Conservation (phyloP, 1,140 invertebrate genomes). For the Lycorma delicatula region DNA sequence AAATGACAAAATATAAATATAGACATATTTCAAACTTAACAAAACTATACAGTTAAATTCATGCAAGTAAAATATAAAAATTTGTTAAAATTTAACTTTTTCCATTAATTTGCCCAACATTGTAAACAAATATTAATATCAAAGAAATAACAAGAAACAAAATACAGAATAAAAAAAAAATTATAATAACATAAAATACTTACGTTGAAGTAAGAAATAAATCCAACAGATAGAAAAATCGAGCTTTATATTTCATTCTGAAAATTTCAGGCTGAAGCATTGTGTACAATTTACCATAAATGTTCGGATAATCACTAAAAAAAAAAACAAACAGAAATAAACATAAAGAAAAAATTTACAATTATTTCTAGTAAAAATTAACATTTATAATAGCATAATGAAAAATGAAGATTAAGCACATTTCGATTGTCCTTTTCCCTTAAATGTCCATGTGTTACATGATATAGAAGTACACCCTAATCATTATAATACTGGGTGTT, state of each 20-base stretch:
- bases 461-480: too few relatives aligned
- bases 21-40: background rate
- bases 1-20: slow-evolving; percentile 20
- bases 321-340: slow-evolving; percentile 27
- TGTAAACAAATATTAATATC: slow-evolving; percentile 5
- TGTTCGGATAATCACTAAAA: slow-evolving; percentile 81
- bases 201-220: slow-evolving; percentile 87
- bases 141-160: background rate
- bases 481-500: too few relatives aligned
- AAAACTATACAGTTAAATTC: background rate
- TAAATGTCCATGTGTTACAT: too few relatives aligned
- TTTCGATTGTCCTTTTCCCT: too few relatives aligned
- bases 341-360: too few relatives aligned
- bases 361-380: too few relatives aligned
- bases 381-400: too few relatives aligned
- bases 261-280: slow-evolving; percentile 87
- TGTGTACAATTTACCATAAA: slow-evolving; percentile 88
- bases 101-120: background rate
- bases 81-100: background rate
- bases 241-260: slow-evolving; percentile 78
- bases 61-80: slow-evolving; percentile 6
- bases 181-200: slow-evolving; percentile 39
- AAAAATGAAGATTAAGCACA: too few relatives aligned
- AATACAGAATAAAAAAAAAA: background rate
- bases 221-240: slow-evolving; percentile 79